Percentiles rank a stretch among this genome's conserved stretches.
Evolutionary conservation across 2,888 invertebrate species (phyloP).

Genomic region (Stegana nigrithorax): DNA sequence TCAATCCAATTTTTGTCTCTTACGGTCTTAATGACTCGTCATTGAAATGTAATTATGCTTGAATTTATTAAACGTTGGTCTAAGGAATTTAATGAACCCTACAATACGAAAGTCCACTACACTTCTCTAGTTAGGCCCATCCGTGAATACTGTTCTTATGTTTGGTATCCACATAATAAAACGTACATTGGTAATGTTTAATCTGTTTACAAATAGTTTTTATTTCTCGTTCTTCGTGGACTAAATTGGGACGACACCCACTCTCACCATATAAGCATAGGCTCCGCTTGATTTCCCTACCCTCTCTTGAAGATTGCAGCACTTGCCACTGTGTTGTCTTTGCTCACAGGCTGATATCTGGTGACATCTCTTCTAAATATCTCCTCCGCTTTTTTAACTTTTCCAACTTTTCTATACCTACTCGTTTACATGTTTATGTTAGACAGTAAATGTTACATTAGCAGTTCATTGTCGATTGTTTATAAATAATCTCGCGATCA

Average conservation of each 20-base stretch:
- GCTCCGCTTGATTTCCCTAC: not conserved
- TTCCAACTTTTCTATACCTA: too few species aligned
- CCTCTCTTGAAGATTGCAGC: too few species aligned
- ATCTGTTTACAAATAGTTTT: not conserved
- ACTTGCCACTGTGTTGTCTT: too few species aligned
- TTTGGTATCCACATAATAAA: not conserved
- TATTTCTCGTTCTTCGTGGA: not conserved
- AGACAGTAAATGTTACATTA: too few species aligned
- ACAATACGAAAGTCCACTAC: not conserved
- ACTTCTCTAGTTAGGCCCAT: not conserved
- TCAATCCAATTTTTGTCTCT: too few species aligned
- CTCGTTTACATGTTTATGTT: too few species aligned
- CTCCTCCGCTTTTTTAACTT: too few species aligned
- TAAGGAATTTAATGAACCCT: not conserved
- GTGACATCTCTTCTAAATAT: not conserved
- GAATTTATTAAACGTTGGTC: not conserved
- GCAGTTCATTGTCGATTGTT: too few species aligned
- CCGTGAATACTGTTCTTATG: not conserved
- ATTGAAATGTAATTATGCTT: too few species aligned
- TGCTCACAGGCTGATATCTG: not conserved
- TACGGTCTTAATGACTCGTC: too few species aligned
- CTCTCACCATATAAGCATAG: not conserved
- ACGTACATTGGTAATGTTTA: not conserved
- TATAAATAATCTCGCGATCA: too few species aligned
- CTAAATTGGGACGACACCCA: not conserved